Conservation (phyloP, 2,888 invertebrate genomes). For the Eremobia ochroleuca region DNA sequence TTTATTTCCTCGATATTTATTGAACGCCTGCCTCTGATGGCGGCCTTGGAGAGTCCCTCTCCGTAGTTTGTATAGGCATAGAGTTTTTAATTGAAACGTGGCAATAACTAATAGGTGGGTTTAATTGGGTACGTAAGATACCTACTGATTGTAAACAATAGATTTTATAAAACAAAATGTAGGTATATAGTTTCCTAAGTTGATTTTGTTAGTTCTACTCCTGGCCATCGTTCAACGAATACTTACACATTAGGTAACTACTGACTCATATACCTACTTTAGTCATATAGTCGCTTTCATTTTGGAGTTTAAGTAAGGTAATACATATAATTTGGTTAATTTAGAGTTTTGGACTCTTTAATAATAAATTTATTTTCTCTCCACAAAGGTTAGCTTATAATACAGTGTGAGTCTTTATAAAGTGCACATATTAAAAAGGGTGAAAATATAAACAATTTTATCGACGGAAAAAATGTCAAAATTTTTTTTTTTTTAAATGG, state of each 20-base stretch:
- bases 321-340: background rate
- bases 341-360: no score
- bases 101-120: constrained; percentile 11
- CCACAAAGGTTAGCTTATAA: no score
- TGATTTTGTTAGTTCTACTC: background rate
- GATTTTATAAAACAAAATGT: constrained; percentile 1
- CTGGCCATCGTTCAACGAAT: background rate
- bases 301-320: background rate
- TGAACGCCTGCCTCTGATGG: constrained; percentile 73
- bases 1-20: constrained; percentile 85
- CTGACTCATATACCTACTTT: background rate
- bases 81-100: constrained; percentile 47
- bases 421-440: no score
- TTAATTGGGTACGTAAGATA: constrained; percentile 26
- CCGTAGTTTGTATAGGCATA: constrained; percentile 20
- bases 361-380: no score
- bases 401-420: no score
- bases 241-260: background rate
- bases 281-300: background rate
- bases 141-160: constrained; percentile 34
- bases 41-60: constrained; percentile 26
- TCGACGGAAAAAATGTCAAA: no score
- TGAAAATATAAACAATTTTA: no score
- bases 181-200: background rate
- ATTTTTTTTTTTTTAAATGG: no score